These are phyloP conservation scores for Neomonachus schauinslandi DNA, from an alignment of 2,113 vertebrate species.

Conservation along the genomic window DNA sequence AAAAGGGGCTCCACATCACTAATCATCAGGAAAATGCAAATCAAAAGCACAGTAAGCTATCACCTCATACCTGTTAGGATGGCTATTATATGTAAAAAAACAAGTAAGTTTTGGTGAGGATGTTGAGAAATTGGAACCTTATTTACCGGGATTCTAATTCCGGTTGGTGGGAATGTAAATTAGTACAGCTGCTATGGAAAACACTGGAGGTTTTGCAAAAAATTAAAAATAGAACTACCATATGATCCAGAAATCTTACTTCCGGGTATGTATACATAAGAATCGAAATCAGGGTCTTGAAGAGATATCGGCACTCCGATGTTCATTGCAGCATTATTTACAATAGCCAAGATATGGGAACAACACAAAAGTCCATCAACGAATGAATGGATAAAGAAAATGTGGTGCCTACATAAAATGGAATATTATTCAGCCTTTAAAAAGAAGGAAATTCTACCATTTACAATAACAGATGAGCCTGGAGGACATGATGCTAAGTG, in stretches of 20 bases:
- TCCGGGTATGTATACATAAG: neutral
- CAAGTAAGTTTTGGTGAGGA: neutral
- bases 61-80: neutral
- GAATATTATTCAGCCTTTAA: neutral
- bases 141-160: neutral
- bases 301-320: neutral
- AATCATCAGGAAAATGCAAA: neutral
- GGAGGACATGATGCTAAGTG: neutral
- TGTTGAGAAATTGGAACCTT: neutral
- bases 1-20: neutral
- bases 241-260: neutral
- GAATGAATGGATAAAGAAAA: neutral
- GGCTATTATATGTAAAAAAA: neutral
- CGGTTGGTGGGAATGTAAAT: neutral
- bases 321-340: neutral
- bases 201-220: neutral
- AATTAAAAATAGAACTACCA: neutral
- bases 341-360: neutral
- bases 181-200: neutral
- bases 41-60: neutral
- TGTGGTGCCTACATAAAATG: neutral
- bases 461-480: neutral
- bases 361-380: neutral
- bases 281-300: neutral
- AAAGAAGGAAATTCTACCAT: neutral